Evolutionary conservation across 2,797 vertebrate species (phyloP).

Genomic region (Toxotes lorentzi): DNA sequence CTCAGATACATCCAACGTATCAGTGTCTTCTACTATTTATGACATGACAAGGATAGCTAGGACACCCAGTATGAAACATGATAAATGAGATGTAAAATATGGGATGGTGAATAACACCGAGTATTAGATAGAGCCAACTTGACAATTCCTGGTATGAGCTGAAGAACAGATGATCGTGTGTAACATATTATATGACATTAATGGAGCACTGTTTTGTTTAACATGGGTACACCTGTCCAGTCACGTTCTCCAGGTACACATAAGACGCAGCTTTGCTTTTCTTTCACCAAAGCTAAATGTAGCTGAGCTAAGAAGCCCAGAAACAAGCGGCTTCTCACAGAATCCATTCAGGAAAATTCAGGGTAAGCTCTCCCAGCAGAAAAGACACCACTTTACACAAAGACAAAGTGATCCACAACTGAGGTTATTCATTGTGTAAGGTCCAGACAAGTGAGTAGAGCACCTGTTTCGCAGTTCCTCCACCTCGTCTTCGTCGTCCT

Average conservation of each 20-base stretch:
- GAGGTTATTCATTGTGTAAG: constrained; percentile 9
- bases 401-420: background rate
- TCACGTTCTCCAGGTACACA: background rate
- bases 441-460: constrained; percentile 1
- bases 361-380: background rate
- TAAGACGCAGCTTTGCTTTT: background rate
- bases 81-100: constrained; percentile 58
- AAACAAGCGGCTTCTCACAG: background rate
- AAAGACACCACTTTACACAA: constrained; percentile 3
- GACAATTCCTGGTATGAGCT: constrained; percentile 16
- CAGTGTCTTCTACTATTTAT: constrained; percentile 72
- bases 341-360: background rate
- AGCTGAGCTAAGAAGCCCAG: background rate
- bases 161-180: constrained; percentile 30
- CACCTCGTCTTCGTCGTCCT: constrained; percentile 86
- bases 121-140: constrained; percentile 26
- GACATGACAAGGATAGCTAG: constrained; percentile 50
- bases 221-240: background rate
- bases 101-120: constrained; percentile 28
- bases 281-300: background rate
- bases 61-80: constrained; percentile 45
- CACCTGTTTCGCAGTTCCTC: constrained; percentile 91
- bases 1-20: constrained; percentile 64
- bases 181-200: background rate
- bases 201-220: constrained; percentile 15